phyloP scores from a whole-genome alignment of 2,113 vertebrate species.

The Protobothrops mucrosquamatus region DNA sequence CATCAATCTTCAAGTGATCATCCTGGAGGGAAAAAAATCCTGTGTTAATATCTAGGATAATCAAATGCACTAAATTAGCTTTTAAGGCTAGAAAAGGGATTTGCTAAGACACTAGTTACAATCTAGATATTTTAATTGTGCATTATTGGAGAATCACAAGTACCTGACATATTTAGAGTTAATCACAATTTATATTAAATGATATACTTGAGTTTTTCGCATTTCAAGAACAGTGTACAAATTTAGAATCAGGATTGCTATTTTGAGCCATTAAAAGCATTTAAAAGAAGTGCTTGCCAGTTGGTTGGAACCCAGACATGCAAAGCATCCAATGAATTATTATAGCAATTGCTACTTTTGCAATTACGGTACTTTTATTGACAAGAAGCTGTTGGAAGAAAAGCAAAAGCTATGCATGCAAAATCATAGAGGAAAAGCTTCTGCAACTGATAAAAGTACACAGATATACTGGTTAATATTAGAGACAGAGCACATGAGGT shows the following conservation, averaged over 20 bases:
- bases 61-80: background rate
- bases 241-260: background rate
- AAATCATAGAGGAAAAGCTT: background rate
- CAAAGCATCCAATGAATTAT: background rate
- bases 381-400: background rate
- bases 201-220: background rate
- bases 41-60: background rate
- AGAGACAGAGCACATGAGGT: accelerated
- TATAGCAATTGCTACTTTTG: background rate
- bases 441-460: background rate
- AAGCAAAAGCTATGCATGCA: background rate
- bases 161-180: background rate
- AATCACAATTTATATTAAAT: background rate
- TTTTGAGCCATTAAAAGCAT: background rate
- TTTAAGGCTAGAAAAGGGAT: conserved; percentile 17
- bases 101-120: background rate
- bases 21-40: conserved; percentile 69
- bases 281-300: background rate
- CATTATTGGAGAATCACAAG: background rate
- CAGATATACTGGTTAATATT: background rate
- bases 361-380: background rate
- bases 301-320: background rate
- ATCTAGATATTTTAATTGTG: background rate
- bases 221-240: background rate
- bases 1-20: conserved; percentile 89